Percentiles rank a stretch among this genome's conserved stretches.
phyloP scores from a whole-genome alignment of 2,113 vertebrate species.

The Varanus komodoensis region DNA sequence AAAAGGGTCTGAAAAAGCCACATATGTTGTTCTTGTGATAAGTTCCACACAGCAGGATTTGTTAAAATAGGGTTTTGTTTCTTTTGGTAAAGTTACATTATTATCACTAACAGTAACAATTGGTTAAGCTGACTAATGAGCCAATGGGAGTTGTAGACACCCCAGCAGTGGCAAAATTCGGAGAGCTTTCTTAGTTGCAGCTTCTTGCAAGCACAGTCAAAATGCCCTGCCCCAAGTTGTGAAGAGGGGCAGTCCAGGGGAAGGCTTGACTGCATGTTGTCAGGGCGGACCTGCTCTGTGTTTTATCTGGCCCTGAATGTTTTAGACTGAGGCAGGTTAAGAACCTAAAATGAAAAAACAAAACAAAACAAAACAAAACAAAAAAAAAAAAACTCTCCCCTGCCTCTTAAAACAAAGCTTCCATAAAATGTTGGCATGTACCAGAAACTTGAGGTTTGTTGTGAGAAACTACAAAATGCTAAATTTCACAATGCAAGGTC shows the following conservation, averaged over 20 bases:
- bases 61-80: too few relatives aligned
- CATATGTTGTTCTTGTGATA: too few relatives aligned
- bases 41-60: too few relatives aligned
- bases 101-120: too few relatives aligned
- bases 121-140: too few relatives aligned
- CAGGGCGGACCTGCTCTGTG: too few relatives aligned
- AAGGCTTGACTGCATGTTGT: neutral
- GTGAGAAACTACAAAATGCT: neutral
- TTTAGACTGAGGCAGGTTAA: neutral
- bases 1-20: too few relatives aligned
- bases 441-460: neutral
- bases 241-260: neutral
- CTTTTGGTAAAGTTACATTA: too few relatives aligned
- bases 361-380: neutral
- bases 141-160: too few relatives aligned
- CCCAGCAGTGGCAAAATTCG: too few relatives aligned
- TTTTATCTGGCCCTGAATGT: neutral
- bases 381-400: too few relatives aligned
- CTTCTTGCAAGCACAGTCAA: neutral
- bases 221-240: neutral
- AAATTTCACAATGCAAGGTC: neutral
- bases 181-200: neutral
- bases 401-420: neutral
- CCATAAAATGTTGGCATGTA: neutral
- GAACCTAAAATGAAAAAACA: neutral